Conservation (phyloP, 2,888 invertebrate genomes). For the Pherbina coryleti region DNA sequence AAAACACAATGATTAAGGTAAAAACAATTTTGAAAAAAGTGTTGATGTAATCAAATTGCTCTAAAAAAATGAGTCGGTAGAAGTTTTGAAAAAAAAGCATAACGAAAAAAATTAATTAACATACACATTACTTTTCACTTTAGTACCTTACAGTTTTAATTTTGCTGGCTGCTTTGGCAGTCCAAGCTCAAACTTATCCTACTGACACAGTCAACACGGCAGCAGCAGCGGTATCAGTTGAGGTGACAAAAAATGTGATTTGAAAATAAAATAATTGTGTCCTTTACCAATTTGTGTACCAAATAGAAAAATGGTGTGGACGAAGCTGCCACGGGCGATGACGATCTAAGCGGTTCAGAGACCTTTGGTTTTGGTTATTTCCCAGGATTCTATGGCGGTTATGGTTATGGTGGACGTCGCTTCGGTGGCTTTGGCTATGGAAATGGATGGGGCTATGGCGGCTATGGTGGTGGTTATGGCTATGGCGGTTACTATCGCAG, state of each 20-base stretch:
- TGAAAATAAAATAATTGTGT: not conserved
- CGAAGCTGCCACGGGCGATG: constrained; percentile 35
- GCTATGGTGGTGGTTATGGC: constrained; percentile 41
- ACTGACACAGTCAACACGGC: not conserved
- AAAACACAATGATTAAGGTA: constrained; percentile 31
- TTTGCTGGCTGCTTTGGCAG: not conserved
- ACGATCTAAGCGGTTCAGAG: constrained; percentile 53
- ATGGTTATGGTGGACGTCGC: constrained; percentile 43
- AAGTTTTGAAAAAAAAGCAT: not conserved
- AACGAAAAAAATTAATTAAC: not conserved
- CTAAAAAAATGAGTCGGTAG: not conserved
- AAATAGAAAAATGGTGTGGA: constrained; percentile 33
- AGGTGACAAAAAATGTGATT: not conserved
- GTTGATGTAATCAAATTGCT: too few relatives aligned
- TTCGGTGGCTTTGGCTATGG: constrained; percentile 48
- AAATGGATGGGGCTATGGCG: constrained; percentile 41
- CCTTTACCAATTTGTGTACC: not conserved
- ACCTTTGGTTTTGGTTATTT: constrained; percentile 56
- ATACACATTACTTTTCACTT: not conserved
- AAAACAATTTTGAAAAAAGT: not conserved
- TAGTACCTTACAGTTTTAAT: not conserved
- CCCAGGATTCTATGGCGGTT: constrained; percentile 43
- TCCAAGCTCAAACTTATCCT: not conserved
- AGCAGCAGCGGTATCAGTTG: not conserved
- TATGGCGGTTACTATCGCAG: constrained; percentile 42